Evolutionary conservation across 1,140 invertebrate species (phyloP), one percentile per base, ranked within the genome.

Genomic region (Harlomillsia oculata): DNA sequence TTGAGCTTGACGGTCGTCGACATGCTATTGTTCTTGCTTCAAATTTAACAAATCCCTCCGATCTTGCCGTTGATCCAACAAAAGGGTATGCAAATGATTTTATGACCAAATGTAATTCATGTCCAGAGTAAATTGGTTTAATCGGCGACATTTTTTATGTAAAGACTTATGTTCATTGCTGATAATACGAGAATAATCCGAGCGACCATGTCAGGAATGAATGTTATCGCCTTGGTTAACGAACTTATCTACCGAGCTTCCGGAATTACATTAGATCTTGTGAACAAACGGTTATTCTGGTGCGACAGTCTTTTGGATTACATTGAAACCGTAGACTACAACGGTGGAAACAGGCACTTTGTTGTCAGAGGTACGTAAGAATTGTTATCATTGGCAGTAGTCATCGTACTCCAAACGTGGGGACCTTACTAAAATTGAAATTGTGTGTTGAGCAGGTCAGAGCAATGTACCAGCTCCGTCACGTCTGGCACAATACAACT

Each of bases 311-410:
- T 96, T 5, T 30, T 55, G 28, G 94, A 98, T 72, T 97, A 97
- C 69, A 97, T 99, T 59, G 95, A 98, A 69, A 95, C 91, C 0
- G 89, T 94, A 1, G 88, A 97, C 69, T 99, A 98, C 68, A 82
- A 94, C 56, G 96, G 95, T 0, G 76, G 80, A 16, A 78, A 85
- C 56, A 75, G 89, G 32, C 81, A 84, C 37, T 77, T 89, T 67
- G 82, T 92, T 1, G 69, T 91, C 0, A 72, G 87, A 53, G 87
- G 72, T 70, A 56, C 56, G 39, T 50, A 2, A 49, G 9, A 9
- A 9, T 9, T 13, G 8, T 21, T n/a, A n/a, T n/a, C n/a, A n/a
- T n/a, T n/a, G n/a, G n/a, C n/a, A n/a, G n/a, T n/a, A n/a, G n/a
- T n/a, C n/a, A n/a, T n/a, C n/a, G n/a, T n/a, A n/a, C n/a, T n/a